phyloP scores from a whole-genome alignment of 2,113 vertebrate genomes.

The Apus apus region DNA sequence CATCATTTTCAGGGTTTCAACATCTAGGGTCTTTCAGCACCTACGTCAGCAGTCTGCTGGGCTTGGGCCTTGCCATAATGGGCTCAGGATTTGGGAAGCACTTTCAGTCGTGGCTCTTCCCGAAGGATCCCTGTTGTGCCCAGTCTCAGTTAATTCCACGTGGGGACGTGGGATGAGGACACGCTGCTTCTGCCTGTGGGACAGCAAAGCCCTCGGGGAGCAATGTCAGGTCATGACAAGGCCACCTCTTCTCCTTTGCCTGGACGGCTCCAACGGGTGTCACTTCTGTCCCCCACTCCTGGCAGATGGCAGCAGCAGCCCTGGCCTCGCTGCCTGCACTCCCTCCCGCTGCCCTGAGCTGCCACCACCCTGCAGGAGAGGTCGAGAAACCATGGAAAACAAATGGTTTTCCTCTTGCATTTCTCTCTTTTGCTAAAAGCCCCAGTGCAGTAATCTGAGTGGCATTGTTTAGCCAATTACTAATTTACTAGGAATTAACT shows the following conservation, averaged over 20 bases:
- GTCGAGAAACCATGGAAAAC: neutral
- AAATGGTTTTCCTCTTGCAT: neutral
- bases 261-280: too few relatives aligned
- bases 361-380: accelerated
- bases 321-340: accelerated
- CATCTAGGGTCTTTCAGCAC: neutral
- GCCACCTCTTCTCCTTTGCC: neutral
- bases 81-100: neutral
- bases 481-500: constrained; percentile 72
- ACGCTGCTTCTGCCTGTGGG: too few relatives aligned
- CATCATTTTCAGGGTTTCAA: neutral
- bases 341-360: accelerated
- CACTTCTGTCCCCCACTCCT: too few relatives aligned
- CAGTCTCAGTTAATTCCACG: accelerated
- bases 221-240: too few relatives aligned
- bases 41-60: neutral
- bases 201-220: too few relatives aligned
- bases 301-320: accelerated
- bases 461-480: constrained; percentile 68
- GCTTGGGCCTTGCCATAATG: neutral
- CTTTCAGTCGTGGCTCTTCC: neutral
- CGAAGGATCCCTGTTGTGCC: neutral
- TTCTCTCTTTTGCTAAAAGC: neutral
- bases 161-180: accelerated
- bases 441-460: neutral